Percentiles rank a stretch among this genome's conserved stretches.
These are phyloP conservation scores for Rosalia funebris DNA, from an alignment of 2,888 invertebrate genomes.

Conservation along the genomic window DNA sequence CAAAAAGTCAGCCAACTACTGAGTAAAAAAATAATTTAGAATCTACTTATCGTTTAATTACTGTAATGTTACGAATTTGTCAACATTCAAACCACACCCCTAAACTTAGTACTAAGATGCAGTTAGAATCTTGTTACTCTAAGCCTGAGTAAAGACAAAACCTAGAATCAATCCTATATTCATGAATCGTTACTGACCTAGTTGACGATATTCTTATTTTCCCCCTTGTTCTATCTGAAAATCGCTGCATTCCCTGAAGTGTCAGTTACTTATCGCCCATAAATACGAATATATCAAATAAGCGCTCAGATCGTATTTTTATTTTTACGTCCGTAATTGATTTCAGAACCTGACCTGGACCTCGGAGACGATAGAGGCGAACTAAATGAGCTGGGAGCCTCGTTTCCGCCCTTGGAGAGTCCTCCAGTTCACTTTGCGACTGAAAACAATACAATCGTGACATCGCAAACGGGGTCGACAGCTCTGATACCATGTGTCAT, in stretches of 20 bases:
- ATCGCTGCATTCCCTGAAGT: not conserved
- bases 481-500: conserved; percentile 86
- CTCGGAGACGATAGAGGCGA: conserved; percentile 56
- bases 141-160: no score
- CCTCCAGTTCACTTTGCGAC: conserved; percentile 84
- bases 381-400: conserved; percentile 60
- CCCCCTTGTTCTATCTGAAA: not conserved
- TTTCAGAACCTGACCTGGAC: conserved; percentile 47
- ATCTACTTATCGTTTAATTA: no score
- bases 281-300: not conserved
- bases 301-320: not conserved
- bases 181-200: no score
- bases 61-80: no score
- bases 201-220: no score
- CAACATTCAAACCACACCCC: no score
- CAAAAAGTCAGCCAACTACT: no score
- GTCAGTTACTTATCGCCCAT: not conserved
- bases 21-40: no score
- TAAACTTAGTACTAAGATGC: no score
- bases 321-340: conserved; percentile 10
- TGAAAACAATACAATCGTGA: conserved; percentile 82
- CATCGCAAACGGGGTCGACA: conserved; percentile 86
- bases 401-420: conserved; percentile 62
- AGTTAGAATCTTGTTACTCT: no score
- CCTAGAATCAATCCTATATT: no score